Percentiles rank a stretch among this genome's conserved stretches.
Conservation (phyloP, 2,888 invertebrate species). For the Callinectes sapidus region DNA sequence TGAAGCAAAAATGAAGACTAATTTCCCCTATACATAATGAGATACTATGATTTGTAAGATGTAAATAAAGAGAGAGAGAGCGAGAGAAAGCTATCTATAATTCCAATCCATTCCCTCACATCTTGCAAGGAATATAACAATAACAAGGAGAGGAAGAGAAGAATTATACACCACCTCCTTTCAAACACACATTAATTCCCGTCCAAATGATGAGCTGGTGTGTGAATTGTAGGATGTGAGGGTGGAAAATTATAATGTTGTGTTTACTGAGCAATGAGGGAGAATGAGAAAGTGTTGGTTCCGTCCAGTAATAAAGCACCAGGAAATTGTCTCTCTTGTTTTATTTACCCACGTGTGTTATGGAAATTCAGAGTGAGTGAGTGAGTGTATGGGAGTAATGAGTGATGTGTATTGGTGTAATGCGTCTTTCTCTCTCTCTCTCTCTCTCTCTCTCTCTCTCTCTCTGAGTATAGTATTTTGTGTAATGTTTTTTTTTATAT, state of each 20-base stretch:
- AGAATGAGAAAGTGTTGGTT: not conserved
- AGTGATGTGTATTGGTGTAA: not conserved
- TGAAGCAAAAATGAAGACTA: no score
- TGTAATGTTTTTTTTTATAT: no score
- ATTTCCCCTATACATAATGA: no score
- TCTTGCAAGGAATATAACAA: not conserved
- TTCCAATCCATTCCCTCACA: no score
- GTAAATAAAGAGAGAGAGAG: no score
- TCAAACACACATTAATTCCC: not conserved
- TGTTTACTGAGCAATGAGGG: not conserved
- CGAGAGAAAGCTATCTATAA: no score
- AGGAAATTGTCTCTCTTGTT: not conserved
- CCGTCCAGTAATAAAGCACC: conserved; percentile 2
- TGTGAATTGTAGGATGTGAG: not conserved
- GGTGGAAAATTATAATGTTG: not conserved
- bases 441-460: conserved; percentile 17
- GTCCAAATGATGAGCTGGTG: not conserved
- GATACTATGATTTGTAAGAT: no score
- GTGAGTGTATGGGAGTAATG: not conserved
- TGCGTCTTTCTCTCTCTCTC: conserved; percentile 13
- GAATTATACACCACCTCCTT: not conserved
- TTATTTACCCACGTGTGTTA: not conserved
- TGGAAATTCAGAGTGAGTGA: not conserved
- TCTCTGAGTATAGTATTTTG: not conserved
- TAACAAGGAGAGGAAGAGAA: not conserved